Base-by-base conservation (phyloP, 2,888 invertebrate species). In the Phaedon cochleariae region DNA sequence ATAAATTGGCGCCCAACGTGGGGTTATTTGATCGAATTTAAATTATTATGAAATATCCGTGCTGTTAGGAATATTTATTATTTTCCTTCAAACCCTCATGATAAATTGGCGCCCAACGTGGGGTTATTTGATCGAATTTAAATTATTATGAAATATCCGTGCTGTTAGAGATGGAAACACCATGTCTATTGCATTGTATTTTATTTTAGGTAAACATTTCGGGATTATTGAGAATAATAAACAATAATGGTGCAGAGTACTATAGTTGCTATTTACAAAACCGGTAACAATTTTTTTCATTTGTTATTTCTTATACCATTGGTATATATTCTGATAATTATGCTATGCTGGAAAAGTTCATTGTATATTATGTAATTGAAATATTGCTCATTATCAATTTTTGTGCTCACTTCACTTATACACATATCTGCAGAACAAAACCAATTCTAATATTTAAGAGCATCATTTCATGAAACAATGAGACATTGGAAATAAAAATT, bases 211-310 rank as follows among this genome's bases (percentile, higher is more conserved):
- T 60, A 51, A 26, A 51, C 21, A 45, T 10, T 46, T 31, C 59
- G 64, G 60, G 59, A 67, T 12, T 52, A 60, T 37, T 41, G 15
- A 41, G 22, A 57, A 60, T 48, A 52, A 48, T 53, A 37, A 62
- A 65, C 26, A 53, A 9, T 53, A 61, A 62, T 60, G 72, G 73
- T 70, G 72, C 69, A 64, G 70, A 64, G 65, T 68, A 52, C 55
- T 66, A 52, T 66, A 64, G 63, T 73, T 70, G 71, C 65, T 72
- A 70, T 69, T 72, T 70, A 69, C 54, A 62, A 41, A 34, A 67
- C 69, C 62, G 45, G 54, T 62, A 65, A 65, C 53, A 34, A 34
- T 9, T 2, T 58, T 62, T 49, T 62, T 62, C 62, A 51, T 31
- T 49, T 26, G 29, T 48, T 4, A 65, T 51, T 65, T 62, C 54